phyloP scores from a whole-genome alignment of 2,888 invertebrate species.

The Tubiluchus corallicola region DNA sequence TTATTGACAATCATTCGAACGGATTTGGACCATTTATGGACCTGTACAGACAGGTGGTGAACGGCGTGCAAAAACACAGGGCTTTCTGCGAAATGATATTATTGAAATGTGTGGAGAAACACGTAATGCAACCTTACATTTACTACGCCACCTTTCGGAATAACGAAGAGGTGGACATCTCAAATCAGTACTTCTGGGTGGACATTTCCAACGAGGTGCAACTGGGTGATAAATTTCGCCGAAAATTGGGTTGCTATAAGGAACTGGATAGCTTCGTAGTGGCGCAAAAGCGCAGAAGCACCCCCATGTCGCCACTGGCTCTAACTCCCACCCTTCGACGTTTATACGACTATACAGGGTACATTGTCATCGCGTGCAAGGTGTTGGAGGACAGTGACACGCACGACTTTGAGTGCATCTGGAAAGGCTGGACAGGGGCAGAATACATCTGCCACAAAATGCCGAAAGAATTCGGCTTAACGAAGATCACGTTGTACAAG shows the following conservation, averaged over 20 bases:
- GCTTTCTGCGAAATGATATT: neutral
- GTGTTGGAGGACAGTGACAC: slow-evolving; percentile 3
- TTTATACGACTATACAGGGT: neutral
- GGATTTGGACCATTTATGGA: neutral
- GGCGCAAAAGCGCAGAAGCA: neutral
- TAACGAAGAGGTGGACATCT: neutral
- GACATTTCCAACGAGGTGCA: neutral
- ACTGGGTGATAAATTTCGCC: neutral
- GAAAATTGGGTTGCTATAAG: neutral
- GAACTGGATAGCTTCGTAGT: neutral
- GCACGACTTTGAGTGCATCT: neutral
- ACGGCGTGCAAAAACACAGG: neutral
- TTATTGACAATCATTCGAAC: neutral
- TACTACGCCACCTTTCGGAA: neutral
- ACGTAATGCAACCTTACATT: neutral
- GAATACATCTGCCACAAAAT: neutral
- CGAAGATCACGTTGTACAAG: neutral
- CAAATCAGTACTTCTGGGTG: slow-evolving; percentile 1
- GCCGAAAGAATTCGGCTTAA: neutral
- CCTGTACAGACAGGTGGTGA: neutral
- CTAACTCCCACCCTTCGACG: neutral
- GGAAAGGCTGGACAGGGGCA: neutral
- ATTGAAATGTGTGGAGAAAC: neutral
- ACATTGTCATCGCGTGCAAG: neutral
- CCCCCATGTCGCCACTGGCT: neutral